Evolutionary conservation across 2,113 vertebrate species (phyloP), one percentile per base, ranked within the genome.

Genomic region (Hiodon tergisus): DNA sequence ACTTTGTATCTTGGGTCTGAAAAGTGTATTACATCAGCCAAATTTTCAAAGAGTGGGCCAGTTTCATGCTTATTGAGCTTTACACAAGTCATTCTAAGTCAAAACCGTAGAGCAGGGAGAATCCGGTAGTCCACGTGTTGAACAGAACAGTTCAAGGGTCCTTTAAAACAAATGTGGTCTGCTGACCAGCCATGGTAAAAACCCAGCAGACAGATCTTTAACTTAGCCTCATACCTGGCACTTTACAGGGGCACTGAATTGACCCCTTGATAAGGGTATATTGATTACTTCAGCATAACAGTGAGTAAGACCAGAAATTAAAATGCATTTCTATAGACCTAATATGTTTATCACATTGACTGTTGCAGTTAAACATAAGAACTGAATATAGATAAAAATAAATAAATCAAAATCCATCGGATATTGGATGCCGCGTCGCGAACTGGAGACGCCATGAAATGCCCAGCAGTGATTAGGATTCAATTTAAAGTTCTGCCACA

Each of bases 401-500:
- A 74, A 74, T n/a, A 67, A 60, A 61, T 13, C 14, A 69, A 59
- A 58, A 48, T 3, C 4, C 48, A 48, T 72, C 50, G 48, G 58
- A 51, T 51, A 46, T 2, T 4, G 4, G 47, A 8, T 0, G 70
- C 31, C 4, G 3, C 8, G 0, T 5, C 50, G n/a, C 48, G 7
- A 3, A 63, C 51, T 17, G 9, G 48, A 16, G 13, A 10, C 8
- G 58, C 16, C 48, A 58, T 61, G 16, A 76, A 14, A 76, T 17
- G 48, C 58, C 53, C 55, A 53, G 67, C 16, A 70, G 59, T 10
- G 58, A 76, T 31, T 76, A 58, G 58, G 67, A 76, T 76, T 76
- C 67, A 76, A 76, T 76, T 76, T 70, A 76, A 76, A 76, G 74
- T 76, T 70, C 70, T n/a, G n/a, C 10, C 67, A 6, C 48, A 11